Base-by-base conservation (phyloP, 92 coral and sea anemone genomes). In the Actinernus sp. region DNA sequence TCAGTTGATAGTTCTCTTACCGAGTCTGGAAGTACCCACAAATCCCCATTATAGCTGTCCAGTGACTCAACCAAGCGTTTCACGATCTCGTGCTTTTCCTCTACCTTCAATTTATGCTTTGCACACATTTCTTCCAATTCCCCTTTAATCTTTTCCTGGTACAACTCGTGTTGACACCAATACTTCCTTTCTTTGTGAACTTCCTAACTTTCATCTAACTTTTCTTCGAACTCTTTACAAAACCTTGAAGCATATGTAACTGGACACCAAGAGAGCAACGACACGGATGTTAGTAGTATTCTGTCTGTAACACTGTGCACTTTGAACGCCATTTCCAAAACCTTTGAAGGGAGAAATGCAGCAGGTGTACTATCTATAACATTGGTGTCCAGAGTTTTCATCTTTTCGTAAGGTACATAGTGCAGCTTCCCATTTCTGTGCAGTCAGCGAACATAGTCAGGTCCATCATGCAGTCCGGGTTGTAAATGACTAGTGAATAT, bases 101-200 rank as follows among this genome's bases (percentile, higher is more conserved):
- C n/a, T n/a, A n/a, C n/a, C n/a, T n/a, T n/a, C n/a, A n/a, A n/a
- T n/a, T n/a, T n/a, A n/a, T n/a, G n/a, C n/a, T n/a, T n/a, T n/a
- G n/a, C n/a, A n/a, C n/a, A n/a, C n/a, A n/a, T n/a, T n/a, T n/a
- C n/a, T n/a, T n/a, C n/a, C n/a, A n/a, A n/a, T n/a, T n/a, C n/a
- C n/a, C n/a, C n/a, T n/a, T n/a, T n/a, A n/a, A n/a, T n/a, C n/a
- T n/a, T n/a, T n/a, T n/a, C n/a, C n/a, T n/a, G n/a, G n/a, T n/a
- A n/a, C n/a, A n/a, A n/a, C n/a, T n/a, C n/a, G n/a, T n/a, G 49
- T 9, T 49, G 81, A 1, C 49, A 32, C 81, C 81, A 73, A 37
- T 46, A 73, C 27, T 46, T 63, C 14, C 72, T 11, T 22, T 49
- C 61, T 19, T 61, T 73, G 52, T 73, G 62, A 19, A 60, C 13